These are phyloP conservation scores for Helarctos malayanus DNA, from an alignment of 2,797 vertebrate genomes.

Conservation along the genomic window DNA sequence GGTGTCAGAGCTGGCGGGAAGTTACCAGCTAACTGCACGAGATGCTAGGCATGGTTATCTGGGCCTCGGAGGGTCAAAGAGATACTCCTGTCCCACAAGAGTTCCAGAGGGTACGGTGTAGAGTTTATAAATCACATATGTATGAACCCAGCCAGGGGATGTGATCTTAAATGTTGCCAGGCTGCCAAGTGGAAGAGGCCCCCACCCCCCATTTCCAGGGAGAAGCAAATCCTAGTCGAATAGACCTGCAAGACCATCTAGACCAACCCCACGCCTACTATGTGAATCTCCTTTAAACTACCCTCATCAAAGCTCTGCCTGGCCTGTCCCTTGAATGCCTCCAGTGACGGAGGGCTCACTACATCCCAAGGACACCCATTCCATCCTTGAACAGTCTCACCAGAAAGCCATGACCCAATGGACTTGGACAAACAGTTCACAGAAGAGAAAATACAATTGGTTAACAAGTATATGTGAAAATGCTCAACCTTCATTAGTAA, in stretches of 20 bases:
- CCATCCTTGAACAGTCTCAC: background rate
- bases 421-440: constrained; percentile 77
- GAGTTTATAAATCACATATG: background rate
- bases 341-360: background rate
- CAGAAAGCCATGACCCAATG: constrained; percentile 60
- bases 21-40: background rate
- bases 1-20: fast-evolving
- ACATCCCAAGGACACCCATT: fast-evolving
- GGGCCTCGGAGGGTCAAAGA: background rate
- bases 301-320: background rate
- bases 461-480: constrained; percentile 29
- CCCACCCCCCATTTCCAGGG: background rate
- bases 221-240: background rate
- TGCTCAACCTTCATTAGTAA: background rate
- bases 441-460: background rate
- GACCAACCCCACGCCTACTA: background rate
- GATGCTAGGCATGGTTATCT: background rate
- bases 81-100: background rate
- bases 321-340: background rate
- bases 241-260: background rate
- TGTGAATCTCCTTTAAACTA: background rate
- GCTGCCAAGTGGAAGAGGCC: background rate
- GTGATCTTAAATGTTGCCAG: no score
- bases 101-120: no score
- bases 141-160: no score